Evolutionary conservation across 1,140 invertebrate genomes (phyloP), one percentile per base, ranked within the genome.

Genomic region (Apis florea): DNA sequence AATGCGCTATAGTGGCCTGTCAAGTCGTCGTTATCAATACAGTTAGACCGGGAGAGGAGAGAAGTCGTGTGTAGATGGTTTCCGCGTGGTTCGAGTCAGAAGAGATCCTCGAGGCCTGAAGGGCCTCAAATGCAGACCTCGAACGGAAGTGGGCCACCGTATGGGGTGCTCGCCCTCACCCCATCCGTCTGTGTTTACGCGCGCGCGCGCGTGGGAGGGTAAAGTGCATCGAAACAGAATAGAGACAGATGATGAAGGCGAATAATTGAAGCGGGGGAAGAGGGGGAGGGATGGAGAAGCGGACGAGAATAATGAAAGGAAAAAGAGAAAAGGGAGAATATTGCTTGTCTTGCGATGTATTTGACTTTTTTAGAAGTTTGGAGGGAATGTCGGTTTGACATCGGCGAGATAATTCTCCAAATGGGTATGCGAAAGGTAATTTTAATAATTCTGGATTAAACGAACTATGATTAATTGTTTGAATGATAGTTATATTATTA

Each of bases 41-140:
- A 66, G 56, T 68, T 40, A 53, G 63, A 77, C n/a, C 59, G 9
- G 40, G 31, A 51, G n/a, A 3, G 68, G n/a, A 9, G 49, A 26
- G 26, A 21, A 26, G 69, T 74, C 56, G 77, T 12, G 19, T 17
- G 68, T 72, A 64, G 56, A 68, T 69, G 40, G 72, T 26, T 73
- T 72, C 56, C 54, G 31, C 53, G 68, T 59, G 72, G 63, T 73
- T 82, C 79, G 67, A 31, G 26, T 59, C 58, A 56, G 56, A 71
- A 84, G 83, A 73, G 78, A 70, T 82, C 63, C 68, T 85, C 83
- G 47, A 73, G 59, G 73, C 63, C 66, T 85, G 79, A 78, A 86
- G 79, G 70, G 84, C 79, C 63, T 86, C 79, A 85, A 85, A 66
- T 21, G 61, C 76, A 83, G 82, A 51, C 76, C 76, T 79, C 82